These are phyloP conservation scores for Yponomeuta evonymella DNA, from an alignment of 2,888 invertebrate genomes.

Conservation along the genomic window DNA sequence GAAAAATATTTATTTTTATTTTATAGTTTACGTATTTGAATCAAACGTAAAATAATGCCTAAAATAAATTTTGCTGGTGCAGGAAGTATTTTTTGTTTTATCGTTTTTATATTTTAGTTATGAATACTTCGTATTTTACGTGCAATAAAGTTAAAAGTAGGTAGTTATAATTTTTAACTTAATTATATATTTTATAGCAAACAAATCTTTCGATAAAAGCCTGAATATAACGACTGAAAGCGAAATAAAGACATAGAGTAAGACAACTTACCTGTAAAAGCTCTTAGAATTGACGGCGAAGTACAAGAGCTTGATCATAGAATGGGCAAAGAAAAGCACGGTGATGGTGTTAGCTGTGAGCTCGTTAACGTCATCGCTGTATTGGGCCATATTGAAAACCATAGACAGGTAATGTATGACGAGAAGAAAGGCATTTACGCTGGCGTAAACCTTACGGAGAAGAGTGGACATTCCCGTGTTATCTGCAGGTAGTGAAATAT, in stretches of 20 bases:
- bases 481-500: conserved; percentile 33
- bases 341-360: conserved; percentile 88
- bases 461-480: conserved; percentile 67
- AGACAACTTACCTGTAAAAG: conserved; percentile 79
- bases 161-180: too few relatives aligned
- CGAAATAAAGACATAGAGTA: background rate
- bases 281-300: conserved; percentile 83
- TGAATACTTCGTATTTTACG: too few relatives aligned
- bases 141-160: too few relatives aligned
- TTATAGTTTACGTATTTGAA: too few relatives aligned
- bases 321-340: conserved; percentile 86
- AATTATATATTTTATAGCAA: too few relatives aligned
- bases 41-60: too few relatives aligned
- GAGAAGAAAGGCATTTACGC: conserved; percentile 77
- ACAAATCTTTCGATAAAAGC: background rate
- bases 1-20: too few relatives aligned
- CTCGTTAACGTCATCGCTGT: conserved; percentile 85
- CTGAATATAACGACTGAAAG: background rate
- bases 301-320: conserved; percentile 83
- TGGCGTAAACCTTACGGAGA: conserved; percentile 77
- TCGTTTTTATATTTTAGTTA: too few relatives aligned
- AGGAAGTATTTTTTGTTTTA: too few relatives aligned
- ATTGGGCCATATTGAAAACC: conserved; percentile 80
- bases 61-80: too few relatives aligned
- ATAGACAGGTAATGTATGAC: conserved; percentile 78